phyloP scores from a whole-genome alignment of 2,113 vertebrate genomes.

The Cyphomyrus plagiostoma region DNA sequence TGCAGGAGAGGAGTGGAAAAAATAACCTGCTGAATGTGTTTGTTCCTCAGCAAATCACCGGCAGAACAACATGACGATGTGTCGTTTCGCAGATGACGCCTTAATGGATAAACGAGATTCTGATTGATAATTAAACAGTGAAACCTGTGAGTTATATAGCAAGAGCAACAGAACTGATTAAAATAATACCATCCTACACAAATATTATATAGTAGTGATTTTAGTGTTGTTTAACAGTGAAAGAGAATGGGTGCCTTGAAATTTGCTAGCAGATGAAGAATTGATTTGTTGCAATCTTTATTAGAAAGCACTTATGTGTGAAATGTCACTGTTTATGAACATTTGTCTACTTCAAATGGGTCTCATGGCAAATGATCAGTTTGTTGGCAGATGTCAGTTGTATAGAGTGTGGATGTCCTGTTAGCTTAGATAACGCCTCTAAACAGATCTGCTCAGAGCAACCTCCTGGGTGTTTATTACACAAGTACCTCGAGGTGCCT shows the following conservation, averaged over 20 bases:
- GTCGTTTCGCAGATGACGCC: background rate
- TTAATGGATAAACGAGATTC: background rate
- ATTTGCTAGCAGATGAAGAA: background rate
- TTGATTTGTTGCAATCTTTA: background rate
- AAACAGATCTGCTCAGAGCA: background rate
- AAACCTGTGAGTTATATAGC: background rate
- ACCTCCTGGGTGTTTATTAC: background rate
- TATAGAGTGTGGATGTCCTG: background rate
- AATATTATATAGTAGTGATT: background rate
- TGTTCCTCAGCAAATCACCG: background rate
- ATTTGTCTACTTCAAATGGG: background rate
- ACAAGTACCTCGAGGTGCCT: background rate
- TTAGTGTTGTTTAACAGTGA: background rate
- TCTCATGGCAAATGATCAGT: background rate
- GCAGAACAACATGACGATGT: background rate
- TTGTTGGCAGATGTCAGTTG: background rate
- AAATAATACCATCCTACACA: background rate
- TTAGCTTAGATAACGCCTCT: background rate
- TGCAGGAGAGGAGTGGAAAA: conserved; percentile 30
- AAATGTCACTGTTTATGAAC: background rate
- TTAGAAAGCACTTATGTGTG: background rate
- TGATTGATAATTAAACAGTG: background rate
- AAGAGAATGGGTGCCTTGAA: background rate
- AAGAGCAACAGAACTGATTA: background rate
- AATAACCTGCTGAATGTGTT: conserved; percentile 36